A percentile compares a stretch with the other conserved stretches of the same genome.
Evolutionary conservation across 1,140 invertebrate genomes (phyloP).

Genomic region (Drosophila watanabei): DNA sequence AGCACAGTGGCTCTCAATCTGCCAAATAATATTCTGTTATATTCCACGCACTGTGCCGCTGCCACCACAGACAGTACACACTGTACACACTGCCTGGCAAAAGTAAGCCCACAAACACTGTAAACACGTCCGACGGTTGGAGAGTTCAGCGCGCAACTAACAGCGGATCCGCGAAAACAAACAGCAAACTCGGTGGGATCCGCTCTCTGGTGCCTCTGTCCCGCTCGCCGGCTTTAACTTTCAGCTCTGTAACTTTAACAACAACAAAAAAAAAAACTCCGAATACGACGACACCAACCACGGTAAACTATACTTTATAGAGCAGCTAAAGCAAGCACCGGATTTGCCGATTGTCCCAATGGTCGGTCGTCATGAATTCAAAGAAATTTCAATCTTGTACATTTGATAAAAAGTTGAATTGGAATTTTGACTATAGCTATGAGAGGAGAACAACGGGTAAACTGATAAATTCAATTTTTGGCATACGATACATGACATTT

Average conservation of each 20-base stretch:
- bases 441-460: not conserved
- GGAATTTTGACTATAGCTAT: slow-evolving; percentile 35
- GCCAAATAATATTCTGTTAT: slow-evolving; percentile 10
- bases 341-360: slow-evolving; percentile 60
- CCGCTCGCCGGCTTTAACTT: slow-evolving; percentile 17
- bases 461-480: not conserved
- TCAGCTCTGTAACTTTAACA: not conserved
- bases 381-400: not conserved
- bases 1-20: slow-evolving; percentile 29
- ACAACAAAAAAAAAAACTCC: not conserved
- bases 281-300: slow-evolving; percentile 24
- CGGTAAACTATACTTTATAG: slow-evolving; percentile 15
- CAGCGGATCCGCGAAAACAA: slow-evolving; percentile 37
- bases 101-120: slow-evolving; percentile 12
- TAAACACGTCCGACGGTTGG: slow-evolving; percentile 63
- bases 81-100: slow-evolving; percentile 17
- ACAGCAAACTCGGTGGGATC: slow-evolving; percentile 35
- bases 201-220: slow-evolving; percentile 9
- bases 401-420: slow-evolving; percentile 17
- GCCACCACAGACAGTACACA: not conserved
- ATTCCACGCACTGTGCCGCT: slow-evolving; percentile 18
- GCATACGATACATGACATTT: not conserved
- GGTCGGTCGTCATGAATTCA: slow-evolving; percentile 16
- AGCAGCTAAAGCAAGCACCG: slow-evolving; percentile 1
- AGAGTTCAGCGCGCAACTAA: slow-evolving; percentile 68